A percentile compares a stretch with the other conserved stretches of the same genome.
Conservation (phyloP, 2,113 vertebrate genomes). For the Thamnophis sirtalis region DNA sequence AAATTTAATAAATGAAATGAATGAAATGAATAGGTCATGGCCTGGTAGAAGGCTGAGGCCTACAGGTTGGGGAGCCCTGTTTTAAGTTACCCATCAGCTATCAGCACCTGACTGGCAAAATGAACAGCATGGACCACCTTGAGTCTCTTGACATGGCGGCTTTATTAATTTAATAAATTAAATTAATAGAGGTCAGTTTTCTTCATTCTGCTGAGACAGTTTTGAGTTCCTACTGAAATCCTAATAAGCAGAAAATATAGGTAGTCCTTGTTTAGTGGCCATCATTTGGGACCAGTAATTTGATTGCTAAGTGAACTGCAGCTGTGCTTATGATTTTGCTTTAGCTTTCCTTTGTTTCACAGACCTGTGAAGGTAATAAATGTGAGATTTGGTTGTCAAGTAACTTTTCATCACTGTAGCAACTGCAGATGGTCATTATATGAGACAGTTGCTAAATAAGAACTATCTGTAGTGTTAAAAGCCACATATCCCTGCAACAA, state of each 20-base stretch:
- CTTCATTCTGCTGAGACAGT: neutral
- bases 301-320: neutral
- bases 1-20: too few species aligned
- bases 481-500: neutral
- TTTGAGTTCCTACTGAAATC: neutral
- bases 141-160: neutral
- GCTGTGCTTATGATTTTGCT: neutral
- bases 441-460: neutral
- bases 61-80: neutral
- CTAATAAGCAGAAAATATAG: neutral
- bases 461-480: neutral
- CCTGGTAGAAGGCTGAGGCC: neutral
- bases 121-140: neutral
- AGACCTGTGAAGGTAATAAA: neutral
- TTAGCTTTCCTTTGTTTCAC: neutral
- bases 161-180: neutral
- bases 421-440: neutral
- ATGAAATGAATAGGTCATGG: neutral
- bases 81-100: neutral
- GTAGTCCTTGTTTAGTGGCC: neutral
- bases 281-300: neutral
- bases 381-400: neutral
- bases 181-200: neutral
- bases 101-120: neutral
- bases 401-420: neutral